phyloP scores from a whole-genome alignment of 64 coral and sea anemone genomes.

The Montipora capricornis region DNA sequence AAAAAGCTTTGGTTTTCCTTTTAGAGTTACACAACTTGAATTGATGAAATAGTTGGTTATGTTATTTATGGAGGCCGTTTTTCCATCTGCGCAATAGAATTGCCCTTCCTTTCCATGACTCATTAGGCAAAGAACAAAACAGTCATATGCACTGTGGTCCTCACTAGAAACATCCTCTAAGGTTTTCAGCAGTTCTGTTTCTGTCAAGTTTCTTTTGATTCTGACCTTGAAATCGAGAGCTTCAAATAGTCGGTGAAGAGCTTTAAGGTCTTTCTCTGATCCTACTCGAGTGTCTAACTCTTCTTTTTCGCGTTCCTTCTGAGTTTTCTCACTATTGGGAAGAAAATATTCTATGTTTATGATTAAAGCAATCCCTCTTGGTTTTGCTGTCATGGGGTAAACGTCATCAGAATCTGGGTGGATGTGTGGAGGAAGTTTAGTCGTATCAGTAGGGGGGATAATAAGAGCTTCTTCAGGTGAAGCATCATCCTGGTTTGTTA shows the following conservation, averaged over 20 bases:
- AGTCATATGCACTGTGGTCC: conserved; percentile 38
- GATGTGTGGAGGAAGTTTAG: conserved; percentile 58
- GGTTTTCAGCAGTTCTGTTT: neutral
- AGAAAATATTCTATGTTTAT: conserved; percentile 50
- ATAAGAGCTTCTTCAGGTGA: neutral
- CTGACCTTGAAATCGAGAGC: conserved; percentile 61
- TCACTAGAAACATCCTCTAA: conserved; percentile 5
- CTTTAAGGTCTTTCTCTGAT: conserved; percentile 60
- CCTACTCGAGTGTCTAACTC: conserved; percentile 29
- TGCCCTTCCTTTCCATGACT: conserved; percentile 70
- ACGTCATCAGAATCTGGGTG: neutral
- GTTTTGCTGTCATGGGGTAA: conserved; percentile 69
- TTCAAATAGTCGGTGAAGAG: conserved; percentile 38
- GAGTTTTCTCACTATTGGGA: conserved; percentile 14
- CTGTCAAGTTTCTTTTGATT: neutral
- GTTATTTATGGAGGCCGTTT: conserved; percentile 8
- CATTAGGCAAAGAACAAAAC: conserved; percentile 85
- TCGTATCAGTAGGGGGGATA: neutral
- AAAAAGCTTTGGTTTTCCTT: conserved; percentile 82
- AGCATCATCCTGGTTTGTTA: neutral
- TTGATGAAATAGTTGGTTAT: conserved; percentile 65
- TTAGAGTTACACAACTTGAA: conserved; percentile 47
- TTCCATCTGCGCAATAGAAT: conserved; percentile 65
- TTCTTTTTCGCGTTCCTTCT: neutral
- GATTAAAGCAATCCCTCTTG: conserved; percentile 69